Evolutionary conservation across 2,888 invertebrate genomes (phyloP).

Genomic region (Frankliniella fusca): DNA sequence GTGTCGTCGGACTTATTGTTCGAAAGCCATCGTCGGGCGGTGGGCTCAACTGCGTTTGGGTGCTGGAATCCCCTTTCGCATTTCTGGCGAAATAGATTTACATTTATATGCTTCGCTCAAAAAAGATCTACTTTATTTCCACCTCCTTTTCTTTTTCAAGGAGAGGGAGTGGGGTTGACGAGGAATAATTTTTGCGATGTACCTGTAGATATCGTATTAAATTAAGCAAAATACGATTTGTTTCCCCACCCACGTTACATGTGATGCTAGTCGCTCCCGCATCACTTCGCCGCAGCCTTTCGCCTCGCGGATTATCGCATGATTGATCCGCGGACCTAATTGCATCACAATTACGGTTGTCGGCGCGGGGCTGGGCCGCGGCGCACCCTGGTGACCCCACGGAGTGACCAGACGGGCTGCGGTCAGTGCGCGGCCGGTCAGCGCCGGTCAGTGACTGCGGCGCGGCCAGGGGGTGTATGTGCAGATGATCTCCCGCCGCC

Average conservation of each 20-base stretch:
- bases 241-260: no score
- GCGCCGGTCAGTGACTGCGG: not conserved
- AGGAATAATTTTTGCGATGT: not conserved
- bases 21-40: no score
- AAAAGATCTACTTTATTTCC: no score
- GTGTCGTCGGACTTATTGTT: no score
- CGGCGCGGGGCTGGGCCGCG: not conserved
- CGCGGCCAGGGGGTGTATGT: not conserved
- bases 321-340: not conserved
- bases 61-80: no score
- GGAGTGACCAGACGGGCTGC: not conserved
- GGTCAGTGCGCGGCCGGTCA: not conserved
- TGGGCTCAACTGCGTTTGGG: no score
- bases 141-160: no score
- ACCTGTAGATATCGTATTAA: not conserved
- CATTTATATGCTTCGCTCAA: no score
- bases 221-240: no score
- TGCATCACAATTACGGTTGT: not conserved
- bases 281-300: not conserved
- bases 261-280: not conserved
- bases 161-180: not conserved
- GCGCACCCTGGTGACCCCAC: not conserved
- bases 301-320: not conserved
- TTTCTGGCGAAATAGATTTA: no score
- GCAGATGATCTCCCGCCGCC: not conserved